phyloP scores from a whole-genome alignment of 2,797 vertebrate species.

The Mormyrus hasselquistii region DNA sequence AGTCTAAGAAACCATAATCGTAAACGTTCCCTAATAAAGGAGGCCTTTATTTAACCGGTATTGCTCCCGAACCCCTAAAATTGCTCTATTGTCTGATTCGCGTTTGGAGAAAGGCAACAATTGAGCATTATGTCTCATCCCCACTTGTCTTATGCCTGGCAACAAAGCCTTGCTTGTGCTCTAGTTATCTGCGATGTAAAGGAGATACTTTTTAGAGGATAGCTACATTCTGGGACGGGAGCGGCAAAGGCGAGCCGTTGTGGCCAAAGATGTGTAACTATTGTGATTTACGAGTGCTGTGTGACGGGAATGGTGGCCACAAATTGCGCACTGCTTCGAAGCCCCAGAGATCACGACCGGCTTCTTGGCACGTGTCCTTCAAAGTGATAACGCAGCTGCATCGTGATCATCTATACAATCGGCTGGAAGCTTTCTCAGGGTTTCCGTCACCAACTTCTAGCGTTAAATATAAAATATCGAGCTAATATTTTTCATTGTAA shows the following conservation, averaged over 20 bases:
- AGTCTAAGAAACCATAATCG: not conserved
- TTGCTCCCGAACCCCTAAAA: conserved; percentile 50
- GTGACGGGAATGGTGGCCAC: not conserved
- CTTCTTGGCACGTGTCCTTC: not conserved
- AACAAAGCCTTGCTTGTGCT: conserved; percentile 84
- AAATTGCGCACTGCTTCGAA: not conserved
- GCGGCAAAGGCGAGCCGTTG: conserved; percentile 63
- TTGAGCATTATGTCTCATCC: conserved; percentile 74
- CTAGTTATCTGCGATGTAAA: conserved; percentile 69
- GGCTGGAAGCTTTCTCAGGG: not conserved
- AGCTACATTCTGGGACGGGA: conserved; percentile 71
- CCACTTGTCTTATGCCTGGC: conserved; percentile 74
- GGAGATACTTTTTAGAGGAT: conserved; percentile 71
- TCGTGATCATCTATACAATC: not conserved
- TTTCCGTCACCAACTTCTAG: not conserved
- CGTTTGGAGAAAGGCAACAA: conserved; percentile 79
- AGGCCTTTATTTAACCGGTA: conserved; percentile 52
- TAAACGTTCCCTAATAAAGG: not conserved
- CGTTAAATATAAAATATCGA: not conserved
- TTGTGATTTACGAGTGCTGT: conserved; percentile 38
- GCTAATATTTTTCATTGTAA: not conserved
- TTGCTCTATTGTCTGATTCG: conserved; percentile 63
- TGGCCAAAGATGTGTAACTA: conserved; percentile 45
- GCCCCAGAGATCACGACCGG: not conserved
- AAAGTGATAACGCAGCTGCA: not conserved